These are phyloP conservation scores for Plodia interpunctella DNA, from an alignment of 1,140 invertebrate species.

Conservation along the genomic window DNA sequence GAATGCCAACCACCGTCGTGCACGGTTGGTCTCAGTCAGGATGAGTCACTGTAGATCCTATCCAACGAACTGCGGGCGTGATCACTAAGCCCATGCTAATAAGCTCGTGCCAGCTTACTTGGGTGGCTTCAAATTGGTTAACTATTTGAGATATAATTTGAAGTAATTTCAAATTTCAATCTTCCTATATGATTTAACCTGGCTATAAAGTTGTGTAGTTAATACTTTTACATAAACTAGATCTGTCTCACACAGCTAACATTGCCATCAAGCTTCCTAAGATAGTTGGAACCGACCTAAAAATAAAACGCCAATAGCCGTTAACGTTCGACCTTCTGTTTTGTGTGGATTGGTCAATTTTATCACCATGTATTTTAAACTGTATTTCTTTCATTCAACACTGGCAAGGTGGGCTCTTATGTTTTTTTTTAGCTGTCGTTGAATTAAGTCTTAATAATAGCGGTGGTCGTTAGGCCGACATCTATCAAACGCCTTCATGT, in stretches of 20 bases:
- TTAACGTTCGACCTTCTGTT: too few relatives aligned
- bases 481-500: conserved; percentile 2
- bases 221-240: too few relatives aligned
- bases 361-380: neutral
- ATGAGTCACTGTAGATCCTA: neutral
- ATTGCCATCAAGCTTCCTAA: too few relatives aligned
- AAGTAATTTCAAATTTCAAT: too few relatives aligned
- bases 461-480: neutral
- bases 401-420: neutral
- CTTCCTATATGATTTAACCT: too few relatives aligned
- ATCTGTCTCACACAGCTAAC: too few relatives aligned
- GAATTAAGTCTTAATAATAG: conserved; percentile 1
- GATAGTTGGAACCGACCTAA: too few relatives aligned
- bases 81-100: neutral
- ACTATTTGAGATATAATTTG: neutral
- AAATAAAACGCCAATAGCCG: too few relatives aligned
- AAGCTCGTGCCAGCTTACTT: neutral
- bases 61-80: neutral
- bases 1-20: neutral
- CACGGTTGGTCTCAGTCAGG: conserved; percentile 1
- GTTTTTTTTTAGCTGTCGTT: neutral
- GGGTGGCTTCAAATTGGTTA: neutral
- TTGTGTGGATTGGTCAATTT: too few relatives aligned
- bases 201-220: too few relatives aligned
- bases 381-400: neutral